Evolutionary conservation across 1,140 invertebrate genomes (phyloP).

Genomic region (Saccostrea echinata): DNA sequence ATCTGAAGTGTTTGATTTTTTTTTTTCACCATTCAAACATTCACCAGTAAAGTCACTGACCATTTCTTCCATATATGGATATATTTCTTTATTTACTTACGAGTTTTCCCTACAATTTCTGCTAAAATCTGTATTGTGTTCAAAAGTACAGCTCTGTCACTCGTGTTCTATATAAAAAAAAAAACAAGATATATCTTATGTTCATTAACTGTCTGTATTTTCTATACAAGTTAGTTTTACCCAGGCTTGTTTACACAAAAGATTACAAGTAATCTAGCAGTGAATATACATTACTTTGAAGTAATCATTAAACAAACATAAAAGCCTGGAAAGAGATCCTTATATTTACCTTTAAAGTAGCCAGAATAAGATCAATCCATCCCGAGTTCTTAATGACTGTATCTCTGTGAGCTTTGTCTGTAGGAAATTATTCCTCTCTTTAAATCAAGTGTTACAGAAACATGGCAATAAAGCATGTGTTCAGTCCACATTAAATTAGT

Average conservation of each 20-base stretch:
- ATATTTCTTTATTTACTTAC: conserved; percentile 65
- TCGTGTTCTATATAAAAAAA: conserved; percentile 62
- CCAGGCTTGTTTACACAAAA: background rate
- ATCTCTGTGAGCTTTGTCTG: conserved; percentile 75
- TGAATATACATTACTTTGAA: conserved; percentile 19
- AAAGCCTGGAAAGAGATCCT: background rate
- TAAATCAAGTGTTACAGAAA: background rate
- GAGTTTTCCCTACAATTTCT: conserved; percentile 75
- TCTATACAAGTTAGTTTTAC: background rate
- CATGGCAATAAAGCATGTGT: too few species aligned
- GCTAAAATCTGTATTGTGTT: conserved; percentile 72
- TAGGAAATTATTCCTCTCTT: conserved; percentile 50
- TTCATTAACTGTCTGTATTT: background rate
- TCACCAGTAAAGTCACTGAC: too few species aligned
- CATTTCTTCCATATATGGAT: too few species aligned
- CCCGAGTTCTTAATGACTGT: conserved; percentile 68
- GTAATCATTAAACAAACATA: conserved; percentile 12
- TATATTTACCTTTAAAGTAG: conserved; percentile 71
- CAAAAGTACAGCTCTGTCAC: conserved; percentile 67
- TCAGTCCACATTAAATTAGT: too few species aligned
- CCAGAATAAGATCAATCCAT: conserved; percentile 70
- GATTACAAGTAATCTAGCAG: background rate
- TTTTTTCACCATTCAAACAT: too few species aligned
- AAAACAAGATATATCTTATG: background rate
- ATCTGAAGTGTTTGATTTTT: too few species aligned